Evolutionary conservation across 2,888 invertebrate species (phyloP), one percentile per base, ranked within the genome.

Genomic region (Brachycybe producta): DNA sequence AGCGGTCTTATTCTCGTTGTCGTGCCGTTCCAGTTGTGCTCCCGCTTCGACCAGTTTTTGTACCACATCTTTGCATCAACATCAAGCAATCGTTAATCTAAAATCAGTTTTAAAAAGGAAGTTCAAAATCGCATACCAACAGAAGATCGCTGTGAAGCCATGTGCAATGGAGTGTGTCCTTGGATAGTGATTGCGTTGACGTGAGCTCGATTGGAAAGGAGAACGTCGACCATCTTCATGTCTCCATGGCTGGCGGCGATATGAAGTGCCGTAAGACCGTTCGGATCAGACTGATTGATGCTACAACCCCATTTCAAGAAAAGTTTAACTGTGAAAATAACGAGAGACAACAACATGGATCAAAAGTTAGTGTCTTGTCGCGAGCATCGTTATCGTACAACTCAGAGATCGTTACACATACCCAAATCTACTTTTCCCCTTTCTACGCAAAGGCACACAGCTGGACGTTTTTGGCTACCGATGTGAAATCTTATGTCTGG

Each of bases 271-370:
- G 57, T 57, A n/a, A 52, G 38, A 3, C 59, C 58, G 15, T 27
- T 36, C 1, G 57, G 54, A 53, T 59, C 59, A 24, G 42, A 34
- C 51, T 59, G 59, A 51, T 58, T 58, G n/a, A 60, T 54, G 43
- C 58, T 58, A 49, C 57, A 57, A 11, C 60, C 60, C 34, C 51
- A 46, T 27, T 53, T 50, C 23, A 60, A 43, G 26, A 60, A 41
- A 40, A 60, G 42, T 41, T 53, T 38, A 7, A 57, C 57, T 58
- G 52, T 21, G 38, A 42, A n/a, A 45, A 2, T 19, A n/a, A n/a
- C n/a, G n/a, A n/a, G n/a, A n/a, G n/a, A n/a, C n/a, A n/a, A n/a
- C n/a, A 5, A 21, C 7, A n/a, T 19, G 17, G 38, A 36, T 21
- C 27, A 5, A 24, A 24, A 24, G n/a, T 3, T 30, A 44, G 19